Evolutionary conservation across 1,140 invertebrate genomes (phyloP).

Genomic region (Lasioglossum baleicum): DNA sequence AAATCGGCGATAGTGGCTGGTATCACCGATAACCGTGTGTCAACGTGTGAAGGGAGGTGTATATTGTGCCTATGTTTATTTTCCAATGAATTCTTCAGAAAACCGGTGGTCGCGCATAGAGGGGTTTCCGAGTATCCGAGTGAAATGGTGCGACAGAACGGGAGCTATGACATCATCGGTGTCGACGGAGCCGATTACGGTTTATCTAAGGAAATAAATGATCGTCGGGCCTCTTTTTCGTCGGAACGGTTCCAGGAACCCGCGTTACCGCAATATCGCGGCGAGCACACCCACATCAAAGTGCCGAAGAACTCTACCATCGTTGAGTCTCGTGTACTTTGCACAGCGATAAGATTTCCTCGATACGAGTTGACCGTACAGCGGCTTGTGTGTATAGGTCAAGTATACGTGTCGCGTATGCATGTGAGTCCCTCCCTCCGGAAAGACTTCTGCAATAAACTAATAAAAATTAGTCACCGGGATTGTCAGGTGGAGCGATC

Average conservation of each 20-base stretch:
- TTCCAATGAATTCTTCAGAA: constrained; percentile 5
- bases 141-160: constrained; percentile 23
- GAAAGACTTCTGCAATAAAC: constrained; percentile 28
- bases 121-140: not conserved
- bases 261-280: constrained; percentile 58
- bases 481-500: not conserved
- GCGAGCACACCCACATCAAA: constrained; percentile 57
- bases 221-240: constrained; percentile 57
- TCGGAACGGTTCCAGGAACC: constrained; percentile 56
- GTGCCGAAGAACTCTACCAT: constrained; percentile 49
- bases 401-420: not conserved
- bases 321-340: constrained; percentile 53
- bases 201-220: constrained; percentile 60
- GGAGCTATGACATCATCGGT: constrained; percentile 43
- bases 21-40: constrained; percentile 5
- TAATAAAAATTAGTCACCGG: constrained; percentile 31
- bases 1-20: constrained; percentile 10
- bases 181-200: constrained; percentile 40
- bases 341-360: constrained; percentile 66
- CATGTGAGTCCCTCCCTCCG: not conserved
- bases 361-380: constrained; percentile 52
- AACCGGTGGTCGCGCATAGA: not conserved
- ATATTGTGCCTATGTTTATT: not conserved
- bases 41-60: not conserved
- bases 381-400: constrained; percentile 12